phyloP scores from a whole-genome alignment of 2,888 invertebrate genomes.

The Abrostola tripartita region DNA sequence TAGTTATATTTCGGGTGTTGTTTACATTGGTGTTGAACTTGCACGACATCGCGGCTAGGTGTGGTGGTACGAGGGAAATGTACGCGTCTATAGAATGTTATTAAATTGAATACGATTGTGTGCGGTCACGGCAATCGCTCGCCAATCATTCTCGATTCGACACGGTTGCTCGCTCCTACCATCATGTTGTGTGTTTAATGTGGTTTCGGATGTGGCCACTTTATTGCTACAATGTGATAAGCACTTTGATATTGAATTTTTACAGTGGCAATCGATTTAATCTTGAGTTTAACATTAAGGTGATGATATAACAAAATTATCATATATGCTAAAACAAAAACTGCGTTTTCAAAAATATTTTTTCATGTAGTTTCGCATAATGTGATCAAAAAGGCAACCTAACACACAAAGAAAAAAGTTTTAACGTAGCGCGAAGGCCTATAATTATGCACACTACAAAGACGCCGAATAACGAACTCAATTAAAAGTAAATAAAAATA shows the following conservation, averaged over 20 bases:
- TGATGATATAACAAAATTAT: not conserved
- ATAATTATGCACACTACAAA: not conserved
- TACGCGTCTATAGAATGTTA: constrained; percentile 38
- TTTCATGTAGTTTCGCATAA: no score
- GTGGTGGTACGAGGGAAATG: constrained; percentile 48
- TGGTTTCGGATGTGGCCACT: constrained; percentile 55
- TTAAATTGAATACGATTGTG: constrained; percentile 48
- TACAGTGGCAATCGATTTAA: constrained; percentile 16
- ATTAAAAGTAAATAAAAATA: constrained; percentile 19
- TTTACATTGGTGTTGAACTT: constrained; percentile 36
- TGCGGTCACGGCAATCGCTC: constrained; percentile 54
- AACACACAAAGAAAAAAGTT: no score
- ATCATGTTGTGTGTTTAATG: constrained; percentile 47
- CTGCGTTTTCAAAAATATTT: not conserved
- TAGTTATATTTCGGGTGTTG: constrained; percentile 26
- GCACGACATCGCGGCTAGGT: constrained; percentile 20
- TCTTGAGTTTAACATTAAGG: not conserved
- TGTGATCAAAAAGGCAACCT: no score
- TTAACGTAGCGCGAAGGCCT: no score
- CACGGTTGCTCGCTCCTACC: constrained; percentile 49
- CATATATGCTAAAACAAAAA: not conserved
- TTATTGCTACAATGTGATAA: constrained; percentile 53
- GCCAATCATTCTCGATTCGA: constrained; percentile 59
- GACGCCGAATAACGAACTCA: not conserved
- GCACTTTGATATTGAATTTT: constrained; percentile 37